phyloP scores from a whole-genome alignment of 2,797 vertebrate genomes.

The Schizopygopsis pylzovi region DNA sequence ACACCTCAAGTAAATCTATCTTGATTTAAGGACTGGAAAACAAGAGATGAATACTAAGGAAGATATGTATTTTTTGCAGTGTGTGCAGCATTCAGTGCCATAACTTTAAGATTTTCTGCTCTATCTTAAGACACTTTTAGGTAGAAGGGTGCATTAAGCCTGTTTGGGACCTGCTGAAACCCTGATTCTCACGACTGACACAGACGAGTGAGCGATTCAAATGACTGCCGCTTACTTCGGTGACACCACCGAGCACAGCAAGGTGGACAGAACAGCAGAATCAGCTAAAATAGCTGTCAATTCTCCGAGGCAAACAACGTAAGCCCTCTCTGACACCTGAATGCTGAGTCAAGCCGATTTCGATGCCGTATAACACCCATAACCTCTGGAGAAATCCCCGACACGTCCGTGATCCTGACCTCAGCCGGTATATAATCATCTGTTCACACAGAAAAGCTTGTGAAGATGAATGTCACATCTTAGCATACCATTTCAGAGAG shows the following conservation, averaged over 20 bases:
- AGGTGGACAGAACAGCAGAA: slow-evolving; percentile 27
- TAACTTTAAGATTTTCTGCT: neutral
- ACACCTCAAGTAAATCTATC: neutral
- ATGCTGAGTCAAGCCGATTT: slow-evolving; percentile 48
- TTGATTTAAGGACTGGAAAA: neutral
- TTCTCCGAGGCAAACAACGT: slow-evolving; percentile 2
- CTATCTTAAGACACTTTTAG: neutral
- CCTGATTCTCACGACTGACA: neutral
- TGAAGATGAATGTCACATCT: slow-evolving; percentile 12
- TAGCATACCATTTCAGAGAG: slow-evolving; percentile 34
- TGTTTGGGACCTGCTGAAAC: neutral
- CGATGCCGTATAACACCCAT: slow-evolving; percentile 30
- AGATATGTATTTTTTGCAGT: neutral
- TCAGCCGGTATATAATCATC: slow-evolving; percentile 22
- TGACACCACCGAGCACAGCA: slow-evolving; percentile 2
- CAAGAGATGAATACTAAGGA: neutral
- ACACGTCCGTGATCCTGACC: slow-evolving; percentile 18
- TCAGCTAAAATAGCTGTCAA: slow-evolving; percentile 51
- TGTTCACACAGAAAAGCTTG: slow-evolving; percentile 9
- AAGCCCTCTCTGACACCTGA: slow-evolving; percentile 37
- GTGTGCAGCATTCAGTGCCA: neutral
- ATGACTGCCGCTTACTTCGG: neutral
- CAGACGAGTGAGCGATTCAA: neutral
- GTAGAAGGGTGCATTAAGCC: neutral
- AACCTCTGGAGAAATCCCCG: slow-evolving; percentile 35